Conservation (phyloP, 2,113 vertebrate genomes). For the Paracanthobrama guichenoti region DNA sequence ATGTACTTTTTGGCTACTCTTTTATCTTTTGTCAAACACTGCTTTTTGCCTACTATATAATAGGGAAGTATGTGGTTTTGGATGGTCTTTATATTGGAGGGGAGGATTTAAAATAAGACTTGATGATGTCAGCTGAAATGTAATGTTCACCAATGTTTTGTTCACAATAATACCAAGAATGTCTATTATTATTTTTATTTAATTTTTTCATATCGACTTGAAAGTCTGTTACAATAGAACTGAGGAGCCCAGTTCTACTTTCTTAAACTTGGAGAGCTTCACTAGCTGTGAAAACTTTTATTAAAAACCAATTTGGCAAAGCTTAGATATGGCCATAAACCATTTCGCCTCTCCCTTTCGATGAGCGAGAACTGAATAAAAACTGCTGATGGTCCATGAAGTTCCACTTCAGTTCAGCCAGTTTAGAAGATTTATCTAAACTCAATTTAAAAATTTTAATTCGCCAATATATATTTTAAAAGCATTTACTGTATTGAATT, state of each 20-base stretch:
- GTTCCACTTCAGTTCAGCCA: slow-evolving; percentile 36
- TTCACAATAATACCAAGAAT: background rate
- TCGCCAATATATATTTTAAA: background rate
- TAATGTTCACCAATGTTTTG: background rate
- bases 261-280: background rate
- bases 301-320: slow-evolving; percentile 37
- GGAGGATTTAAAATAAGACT: background rate
- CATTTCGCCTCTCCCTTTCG: slow-evolving; percentile 8
- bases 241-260: background rate
- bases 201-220: background rate
- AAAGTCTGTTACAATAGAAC: background rate
- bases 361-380: slow-evolving; percentile 24
- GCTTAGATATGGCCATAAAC: slow-evolving; percentile 30
- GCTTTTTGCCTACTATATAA: too few relatives aligned
- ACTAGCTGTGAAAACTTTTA: slow-evolving; percentile 21
- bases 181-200: background rate
- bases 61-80: too few relatives aligned
- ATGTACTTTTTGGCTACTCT: too few relatives aligned
- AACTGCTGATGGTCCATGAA: slow-evolving; percentile 29
- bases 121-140: background rate
- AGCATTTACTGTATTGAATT: slow-evolving; percentile 20
- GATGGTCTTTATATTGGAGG: background rate
- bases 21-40: too few relatives aligned
- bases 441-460: background rate
- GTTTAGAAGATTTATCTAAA: slow-evolving; percentile 24